A percentile compares a stretch with the other conserved stretches of the same genome.
These are phyloP conservation scores for Catharus fuscescens DNA, from an alignment of 2,113 vertebrate genomes.

Conservation along the genomic window DNA sequence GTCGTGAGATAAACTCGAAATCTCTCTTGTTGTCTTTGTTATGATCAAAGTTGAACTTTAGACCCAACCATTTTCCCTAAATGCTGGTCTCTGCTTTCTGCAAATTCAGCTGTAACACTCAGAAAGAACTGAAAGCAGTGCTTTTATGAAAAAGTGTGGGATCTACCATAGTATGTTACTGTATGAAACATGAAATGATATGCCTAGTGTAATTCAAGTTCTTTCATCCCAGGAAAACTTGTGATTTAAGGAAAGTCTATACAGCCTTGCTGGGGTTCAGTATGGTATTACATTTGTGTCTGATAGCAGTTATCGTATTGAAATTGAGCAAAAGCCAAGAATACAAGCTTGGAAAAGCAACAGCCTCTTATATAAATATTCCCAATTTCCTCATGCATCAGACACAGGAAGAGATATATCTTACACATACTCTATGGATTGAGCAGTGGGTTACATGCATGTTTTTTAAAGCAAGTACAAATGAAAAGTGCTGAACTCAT, in stretches of 20 bases:
- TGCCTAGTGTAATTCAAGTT: background rate
- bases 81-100: background rate
- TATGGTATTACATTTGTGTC: background rate
- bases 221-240: background rate
- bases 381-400: background rate
- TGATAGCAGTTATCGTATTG: background rate
- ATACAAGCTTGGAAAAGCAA: background rate
- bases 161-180: background rate
- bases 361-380: background rate
- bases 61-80: background rate
- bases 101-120: background rate
- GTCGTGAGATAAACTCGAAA: background rate
- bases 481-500: background rate
- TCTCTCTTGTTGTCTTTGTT: background rate
- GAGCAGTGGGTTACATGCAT: background rate
- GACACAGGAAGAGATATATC: background rate
- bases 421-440: background rate
- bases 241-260: background rate
- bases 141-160: background rate
- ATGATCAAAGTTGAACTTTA: background rate
- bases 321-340: background rate
- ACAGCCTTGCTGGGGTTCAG: background rate
- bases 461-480: background rate
- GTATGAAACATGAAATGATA: background rate
- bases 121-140: background rate